Evolutionary conservation across 2,888 invertebrate species (phyloP), one percentile per base, ranked within the genome.

Genomic region (Cenopis cana): DNA sequence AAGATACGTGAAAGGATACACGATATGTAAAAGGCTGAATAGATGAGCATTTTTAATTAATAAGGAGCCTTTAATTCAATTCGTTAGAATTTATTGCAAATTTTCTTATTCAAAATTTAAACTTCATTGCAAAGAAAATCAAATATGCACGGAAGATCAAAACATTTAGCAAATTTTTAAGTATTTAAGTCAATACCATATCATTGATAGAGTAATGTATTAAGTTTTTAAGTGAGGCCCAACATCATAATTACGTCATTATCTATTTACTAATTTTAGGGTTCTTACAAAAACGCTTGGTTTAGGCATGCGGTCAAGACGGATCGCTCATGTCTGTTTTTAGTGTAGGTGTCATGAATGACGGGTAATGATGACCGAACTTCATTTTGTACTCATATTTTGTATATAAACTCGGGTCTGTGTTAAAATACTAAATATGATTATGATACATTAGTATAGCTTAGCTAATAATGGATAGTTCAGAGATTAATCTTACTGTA

Each of bases 241-340:
- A 83, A 76, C 76, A 76, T 77, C 76, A 61, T 57, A 60, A 68
- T 79, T 78, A 75, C 79, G 75, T 81, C 77, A 81, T 77, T 46
- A 41, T 70, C 29, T 62, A 52, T 72, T 74, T 67, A 69, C 71
- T 68, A 74, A 72, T 73, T 73, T 20, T 59, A 60, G 36, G 59
- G 57, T 72, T 54, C 56, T n/a, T 50, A 69, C 61, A 73, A 65
- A 68, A 64, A 55, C 41, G 52, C 56, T 73, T 52, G 38, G 56
- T 69, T 69, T 56, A 66, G 54, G 10, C 50, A 41, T 64, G 59
- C n/a, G 52, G 54, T 67, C 56, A 38, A 73, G 73, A 73, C 74
- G 69, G 77, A 81, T 79, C 81, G 80, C 81, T 82, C 78, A 82
- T 81, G 75, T 76, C 73, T 77, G 76, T 80, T 80, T 83, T 83